phyloP scores from a whole-genome alignment of 2,888 invertebrate genomes.

The Spisula subtruncata region DNA sequence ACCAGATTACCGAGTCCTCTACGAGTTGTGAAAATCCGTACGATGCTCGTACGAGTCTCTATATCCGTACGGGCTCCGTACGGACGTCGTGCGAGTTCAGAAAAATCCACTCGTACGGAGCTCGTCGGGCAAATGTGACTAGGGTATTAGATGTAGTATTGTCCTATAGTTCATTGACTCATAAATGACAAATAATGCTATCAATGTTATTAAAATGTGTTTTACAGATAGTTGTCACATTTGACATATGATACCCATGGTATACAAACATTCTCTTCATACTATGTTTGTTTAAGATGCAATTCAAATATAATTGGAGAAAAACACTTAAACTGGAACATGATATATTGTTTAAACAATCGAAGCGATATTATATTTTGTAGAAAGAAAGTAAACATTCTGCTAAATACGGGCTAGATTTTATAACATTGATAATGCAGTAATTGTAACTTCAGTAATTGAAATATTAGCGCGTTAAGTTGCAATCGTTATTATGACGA shows the following conservation, averaged over 20 bases:
- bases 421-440: neutral
- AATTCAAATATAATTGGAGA: slow-evolving; percentile 29
- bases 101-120: no score
- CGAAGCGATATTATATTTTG: neutral
- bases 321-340: slow-evolving; percentile 4
- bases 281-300: neutral
- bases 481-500: neutral
- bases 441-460: neutral
- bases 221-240: neutral
- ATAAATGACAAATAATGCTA: neutral
- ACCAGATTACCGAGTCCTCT: no score
- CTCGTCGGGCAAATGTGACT: no score
- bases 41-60: no score
- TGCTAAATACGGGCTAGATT: neutral
- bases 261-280: neutral
- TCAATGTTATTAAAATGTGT: neutral
- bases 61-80: no score
- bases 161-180: neutral
- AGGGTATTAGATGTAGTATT: no score
- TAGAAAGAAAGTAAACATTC: neutral
- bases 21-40: no score
- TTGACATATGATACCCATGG: neutral
- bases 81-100: no score
- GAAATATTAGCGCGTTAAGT: neutral
- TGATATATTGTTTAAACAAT: slow-evolving; percentile 26